Base-by-base conservation (phyloP, 2,113 vertebrate genomes). In the Tachysurus fulvidraco region DNA sequence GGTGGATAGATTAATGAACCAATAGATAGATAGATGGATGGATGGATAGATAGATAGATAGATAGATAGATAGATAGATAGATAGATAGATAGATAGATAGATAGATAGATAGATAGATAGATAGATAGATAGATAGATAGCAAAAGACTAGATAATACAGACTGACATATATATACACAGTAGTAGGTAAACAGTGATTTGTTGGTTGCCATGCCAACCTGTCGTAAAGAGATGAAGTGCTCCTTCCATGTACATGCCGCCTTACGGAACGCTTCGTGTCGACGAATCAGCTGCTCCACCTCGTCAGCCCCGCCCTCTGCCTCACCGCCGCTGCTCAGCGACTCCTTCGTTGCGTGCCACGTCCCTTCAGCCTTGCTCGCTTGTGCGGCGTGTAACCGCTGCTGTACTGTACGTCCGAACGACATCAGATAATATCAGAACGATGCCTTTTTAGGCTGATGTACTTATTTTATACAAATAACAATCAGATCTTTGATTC, bases 251-350 rank as follows among this genome's bases (percentile, higher is more conserved):
- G 96, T 95, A 59, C 95, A 95, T 0, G 96, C 97, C 0, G 96
- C 95, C 90, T 98, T 98, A 91, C 97, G 96, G 89, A 98, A 98
- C 87, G 96, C 97, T 90, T 98, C 96, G 0, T 98, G 97, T 60
- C 97, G 95, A 91, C 97, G 97, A 94, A 98, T 97, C 94, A 98
- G 96, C 91, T 95, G 96, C 92, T 98, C 97, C 5, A 97, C 97
- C 89, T 98, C 97, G 0, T 98, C 97, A 2, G 96, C 96, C 1
- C 96, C 96, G 87, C 94, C 89, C 14, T 93, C 96, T 89, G 96
- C 93, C 89, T 95, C 96, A 55, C 83, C 87, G 14, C 57, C 74
- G 23, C 69, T 91, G 91, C 94, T 94, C 86, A 97, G 89, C 0
- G 97, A 97, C 90, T 98, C 97, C 89, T 98, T 97, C 88, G 95